Evolutionary conservation across 2,797 vertebrate genomes (phyloP), one percentile per base, ranked within the genome.

Genomic region (Morus bassanus): DNA sequence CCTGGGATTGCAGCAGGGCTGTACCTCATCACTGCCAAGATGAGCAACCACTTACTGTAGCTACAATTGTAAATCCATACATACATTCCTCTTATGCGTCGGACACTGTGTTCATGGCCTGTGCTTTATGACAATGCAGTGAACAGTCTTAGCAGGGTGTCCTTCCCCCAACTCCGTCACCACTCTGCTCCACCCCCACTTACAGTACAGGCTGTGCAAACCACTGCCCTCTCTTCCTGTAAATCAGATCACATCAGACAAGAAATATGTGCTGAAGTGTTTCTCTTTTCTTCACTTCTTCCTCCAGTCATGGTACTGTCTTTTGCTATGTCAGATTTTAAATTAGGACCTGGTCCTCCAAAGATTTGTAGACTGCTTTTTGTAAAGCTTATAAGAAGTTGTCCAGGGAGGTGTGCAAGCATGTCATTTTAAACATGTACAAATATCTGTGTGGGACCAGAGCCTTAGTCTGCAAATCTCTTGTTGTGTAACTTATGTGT

Each of bases 61-160:
- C 39, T 51, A 23, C 12, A 41, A 3, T 41, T 5, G 4, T 19
- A 88, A 53, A 10, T 15, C 24, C 24, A 19, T 37, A 46, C 1
- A 22, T 5, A 4, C 5, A 14, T 11, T 69, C 11, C 8, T 53
- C 22, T 68, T 35, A 12, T 2, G 10, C n/a, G 13, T 13, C 2
- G 0, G 31, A 45, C 17, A 23, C 14, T 4, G 10, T 27, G 14
- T 17, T 60, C 33, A 11, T 10, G 4, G 10, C 13, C 31, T 61
- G 10, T 60, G 19, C 25, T 73, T 78, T 17, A 6, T 8, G 24
- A 45, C 13, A 60, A 6, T 1, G 0, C 9, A 60, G 13, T 2
- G 3, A 14, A 43, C 30, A 16, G 15, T 23, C 27, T 63, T 25
- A 59, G 13, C 13, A 60, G 21, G 9, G 10, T 46, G 21, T 35